Conservation (phyloP, 2,113 vertebrate genomes). For the Ibidorhyncha struthersii region DNA sequence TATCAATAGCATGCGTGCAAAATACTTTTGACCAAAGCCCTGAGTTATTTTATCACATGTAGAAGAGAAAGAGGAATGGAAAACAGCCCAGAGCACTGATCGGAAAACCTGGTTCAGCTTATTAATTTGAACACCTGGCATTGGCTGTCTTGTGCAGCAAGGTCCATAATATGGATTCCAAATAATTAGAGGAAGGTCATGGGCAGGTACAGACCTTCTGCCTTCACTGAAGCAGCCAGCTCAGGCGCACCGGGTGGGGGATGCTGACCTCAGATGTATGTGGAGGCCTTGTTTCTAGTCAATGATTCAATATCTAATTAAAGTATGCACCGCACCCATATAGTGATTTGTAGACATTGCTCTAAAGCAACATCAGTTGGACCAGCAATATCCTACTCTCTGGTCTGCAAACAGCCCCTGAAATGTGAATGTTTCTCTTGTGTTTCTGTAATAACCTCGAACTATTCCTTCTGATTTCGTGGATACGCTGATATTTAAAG, state of each 20-base stretch:
- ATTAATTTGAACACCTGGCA: constrained; percentile 65
- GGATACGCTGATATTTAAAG: neutral
- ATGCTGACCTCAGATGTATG: constrained; percentile 6
- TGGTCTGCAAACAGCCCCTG: neutral
- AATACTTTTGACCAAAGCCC: constrained; percentile 12
- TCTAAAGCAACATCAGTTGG: neutral
- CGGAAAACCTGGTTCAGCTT: constrained; percentile 51
- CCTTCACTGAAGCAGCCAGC: neutral
- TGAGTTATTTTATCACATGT: constrained; percentile 44
- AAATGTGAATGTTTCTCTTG: neutral
- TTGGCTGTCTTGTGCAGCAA: constrained; percentile 11
- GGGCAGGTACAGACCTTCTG: constrained; percentile 40
- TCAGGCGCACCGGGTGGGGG: neutral
- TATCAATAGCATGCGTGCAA: neutral
- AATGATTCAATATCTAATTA: constrained; percentile 38
- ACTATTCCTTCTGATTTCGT: neutral
- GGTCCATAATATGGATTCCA: constrained; percentile 57
- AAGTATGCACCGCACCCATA: neutral
- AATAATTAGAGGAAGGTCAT: constrained; percentile 59
- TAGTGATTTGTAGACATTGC: neutral
- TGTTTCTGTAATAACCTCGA: neutral
- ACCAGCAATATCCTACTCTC: neutral
- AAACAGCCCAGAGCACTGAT: constrained; percentile 54
- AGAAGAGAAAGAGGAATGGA: constrained; percentile 31
- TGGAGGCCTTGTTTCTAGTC: neutral